Conservation (phyloP, 2,113 vertebrate species). For the Silurus asotus region DNA sequence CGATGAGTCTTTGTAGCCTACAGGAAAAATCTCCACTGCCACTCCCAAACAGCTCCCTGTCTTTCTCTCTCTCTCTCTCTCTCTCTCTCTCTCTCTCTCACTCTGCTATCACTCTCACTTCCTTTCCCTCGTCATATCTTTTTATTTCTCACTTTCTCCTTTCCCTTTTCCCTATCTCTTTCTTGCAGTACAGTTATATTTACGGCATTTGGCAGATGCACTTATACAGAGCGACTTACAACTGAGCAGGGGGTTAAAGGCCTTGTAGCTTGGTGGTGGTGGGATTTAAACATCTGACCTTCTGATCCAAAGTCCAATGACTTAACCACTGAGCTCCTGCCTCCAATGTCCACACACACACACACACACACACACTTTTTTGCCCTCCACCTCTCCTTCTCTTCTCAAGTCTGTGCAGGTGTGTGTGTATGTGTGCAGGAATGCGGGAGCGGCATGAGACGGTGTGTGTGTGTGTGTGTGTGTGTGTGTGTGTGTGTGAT, state of each 20-base stretch:
- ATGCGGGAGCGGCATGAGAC: not conserved
- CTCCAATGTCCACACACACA: not conserved
- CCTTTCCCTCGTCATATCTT: not conserved
- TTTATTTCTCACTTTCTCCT: not conserved
- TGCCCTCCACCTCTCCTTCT: not conserved
- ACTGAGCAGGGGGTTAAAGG: too few species aligned
- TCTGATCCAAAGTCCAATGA: too few species aligned
- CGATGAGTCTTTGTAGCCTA: slow-evolving; percentile 49
- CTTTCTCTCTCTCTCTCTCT: not conserved
- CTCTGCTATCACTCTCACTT: not conserved
- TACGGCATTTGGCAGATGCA: too few species aligned
- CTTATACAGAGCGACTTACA: too few species aligned
- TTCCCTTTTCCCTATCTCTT: too few species aligned
- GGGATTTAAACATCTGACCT: too few species aligned
- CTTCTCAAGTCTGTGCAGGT: slow-evolving; percentile 32
- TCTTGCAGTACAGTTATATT: not conserved
- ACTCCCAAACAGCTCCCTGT: slow-evolving; percentile 26
- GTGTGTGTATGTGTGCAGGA: slow-evolving; percentile 15
- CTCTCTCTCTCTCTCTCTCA: not conserved
- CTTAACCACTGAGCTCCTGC: too few species aligned
- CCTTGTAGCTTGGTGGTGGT: too few species aligned
- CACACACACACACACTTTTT: not conserved
- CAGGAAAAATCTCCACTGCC: slow-evolving; percentile 44
- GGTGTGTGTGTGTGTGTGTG: slow-evolving; percentile 8
- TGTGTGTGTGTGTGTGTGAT: slow-evolving; percentile 15